These are phyloP conservation scores for Anguilla rostrata DNA, from an alignment of 2,113 vertebrate species.

Conservation along the genomic window DNA sequence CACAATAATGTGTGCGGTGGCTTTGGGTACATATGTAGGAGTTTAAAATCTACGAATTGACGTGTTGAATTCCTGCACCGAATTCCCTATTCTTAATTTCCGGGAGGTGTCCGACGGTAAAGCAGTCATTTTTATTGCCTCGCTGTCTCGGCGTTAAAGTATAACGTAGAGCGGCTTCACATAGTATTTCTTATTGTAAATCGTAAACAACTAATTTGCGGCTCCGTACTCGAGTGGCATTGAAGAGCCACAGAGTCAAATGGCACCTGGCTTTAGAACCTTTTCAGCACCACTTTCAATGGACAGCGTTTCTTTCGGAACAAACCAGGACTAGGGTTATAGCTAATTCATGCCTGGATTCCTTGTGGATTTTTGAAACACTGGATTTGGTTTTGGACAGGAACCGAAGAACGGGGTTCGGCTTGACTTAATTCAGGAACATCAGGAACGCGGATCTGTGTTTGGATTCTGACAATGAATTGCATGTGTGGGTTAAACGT, in stretches of 20 bases:
- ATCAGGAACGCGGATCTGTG: neutral
- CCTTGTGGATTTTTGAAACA: slow-evolving; percentile 22
- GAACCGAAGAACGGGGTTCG: neutral
- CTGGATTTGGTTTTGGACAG: slow-evolving; percentile 30
- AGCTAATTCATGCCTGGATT: slow-evolving; percentile 27
- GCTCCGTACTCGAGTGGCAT: slow-evolving; percentile 44
- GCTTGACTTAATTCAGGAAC: slow-evolving; percentile 5
- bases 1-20: neutral
- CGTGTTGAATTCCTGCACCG: slow-evolving; percentile 29
- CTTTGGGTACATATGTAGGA: neutral
- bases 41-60: slow-evolving; percentile 24
- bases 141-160: slow-evolving; percentile 23
- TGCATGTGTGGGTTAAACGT: slow-evolving; percentile 11
- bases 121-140: slow-evolving; percentile 25
- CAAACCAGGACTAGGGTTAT: slow-evolving; percentile 29
- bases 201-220: slow-evolving; percentile 19
- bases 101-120: slow-evolving; percentile 34
- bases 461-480: slow-evolving; percentile 26
- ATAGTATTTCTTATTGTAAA: slow-evolving; percentile 1
- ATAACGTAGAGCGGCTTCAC: slow-evolving; percentile 5
- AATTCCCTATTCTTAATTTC: slow-evolving; percentile 23
- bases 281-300: slow-evolving; percentile 60
- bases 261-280: slow-evolving; percentile 45
- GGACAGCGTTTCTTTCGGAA: slow-evolving; percentile 55
- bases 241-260: slow-evolving; percentile 36